phyloP scores from a whole-genome alignment of 2,888 invertebrate species.

The Sinopyrophorus schimmeli region DNA sequence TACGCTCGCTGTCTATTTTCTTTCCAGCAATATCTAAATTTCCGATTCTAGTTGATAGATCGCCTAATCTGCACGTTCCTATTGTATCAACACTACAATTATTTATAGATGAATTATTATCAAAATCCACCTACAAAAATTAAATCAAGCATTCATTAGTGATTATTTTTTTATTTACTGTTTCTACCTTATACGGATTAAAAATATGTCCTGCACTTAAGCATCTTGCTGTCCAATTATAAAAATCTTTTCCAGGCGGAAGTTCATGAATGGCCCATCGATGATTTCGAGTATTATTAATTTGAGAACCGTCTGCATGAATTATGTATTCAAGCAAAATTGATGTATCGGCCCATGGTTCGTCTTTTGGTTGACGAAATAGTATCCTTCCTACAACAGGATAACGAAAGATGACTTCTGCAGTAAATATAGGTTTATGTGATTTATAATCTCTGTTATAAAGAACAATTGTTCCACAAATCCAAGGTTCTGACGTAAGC shows the following conservation, averaged over 20 bases:
- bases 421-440: conserved; percentile 74
- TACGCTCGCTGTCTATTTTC: conserved; percentile 63
- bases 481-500: conserved; percentile 58
- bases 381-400: conserved; percentile 85
- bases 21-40: conserved; percentile 74
- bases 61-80: conserved; percentile 74
- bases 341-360: conserved; percentile 83
- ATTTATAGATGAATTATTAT: conserved; percentile 61
- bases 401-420: conserved; percentile 79
- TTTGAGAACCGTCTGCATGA: conserved; percentile 81
- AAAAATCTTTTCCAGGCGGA: conserved; percentile 83
- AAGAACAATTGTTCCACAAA: conserved; percentile 67
- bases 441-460: conserved; percentile 68
- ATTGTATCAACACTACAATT: conserved; percentile 61
- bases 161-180: neutral
- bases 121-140: conserved; percentile 60
- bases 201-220: conserved; percentile 75
- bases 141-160: conserved; percentile 2
- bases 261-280: conserved; percentile 83
- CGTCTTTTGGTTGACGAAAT: conserved; percentile 77
- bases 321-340: conserved; percentile 82
- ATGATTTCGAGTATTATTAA: conserved; percentile 74
- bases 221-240: conserved; percentile 87
- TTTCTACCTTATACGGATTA: conserved; percentile 72
- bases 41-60: conserved; percentile 73